phyloP scores from a whole-genome alignment of 2,113 vertebrate species.

The Microtus montanus region DNA sequence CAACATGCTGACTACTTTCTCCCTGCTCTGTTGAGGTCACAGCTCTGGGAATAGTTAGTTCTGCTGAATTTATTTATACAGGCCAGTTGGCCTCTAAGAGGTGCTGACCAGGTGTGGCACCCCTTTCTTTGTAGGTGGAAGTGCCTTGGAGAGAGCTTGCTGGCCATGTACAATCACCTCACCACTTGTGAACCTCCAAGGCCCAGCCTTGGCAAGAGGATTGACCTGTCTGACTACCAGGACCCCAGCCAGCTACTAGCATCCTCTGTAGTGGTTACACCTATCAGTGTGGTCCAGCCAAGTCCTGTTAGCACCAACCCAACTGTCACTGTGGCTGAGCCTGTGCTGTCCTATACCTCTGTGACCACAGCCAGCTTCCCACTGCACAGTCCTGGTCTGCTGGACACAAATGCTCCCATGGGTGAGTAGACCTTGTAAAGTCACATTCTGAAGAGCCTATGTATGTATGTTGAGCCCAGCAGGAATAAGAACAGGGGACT shows the following conservation, averaged over 20 bases:
- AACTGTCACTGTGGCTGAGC: slow-evolving; percentile 81
- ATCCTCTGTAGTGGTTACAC: slow-evolving; percentile 75
- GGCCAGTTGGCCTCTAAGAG: neutral
- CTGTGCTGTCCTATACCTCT: slow-evolving; percentile 78
- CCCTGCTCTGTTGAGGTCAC: accelerated
- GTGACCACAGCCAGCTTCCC: slow-evolving; percentile 75
- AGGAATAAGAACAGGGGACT: neutral
- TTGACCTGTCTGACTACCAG: slow-evolving; percentile 93
- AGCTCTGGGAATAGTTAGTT: neutral
- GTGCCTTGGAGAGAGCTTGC: slow-evolving; percentile 93
- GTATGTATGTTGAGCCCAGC: neutral
- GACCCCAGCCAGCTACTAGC: slow-evolving; percentile 87
- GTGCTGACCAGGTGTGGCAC: neutral
- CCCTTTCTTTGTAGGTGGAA: slow-evolving; percentile 91
- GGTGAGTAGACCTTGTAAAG: slow-evolving; percentile 84
- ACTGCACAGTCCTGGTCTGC: slow-evolving; percentile 81
- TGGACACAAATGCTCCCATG: slow-evolving; percentile 86
- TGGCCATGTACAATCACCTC: slow-evolving; percentile 95
- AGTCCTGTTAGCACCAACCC: slow-evolving; percentile 85
- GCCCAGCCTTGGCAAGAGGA: slow-evolving; percentile 92
- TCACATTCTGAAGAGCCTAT: neutral
- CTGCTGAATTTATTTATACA: neutral
- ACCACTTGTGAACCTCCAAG: slow-evolving; percentile 93
- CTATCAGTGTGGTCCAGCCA: slow-evolving; percentile 86
- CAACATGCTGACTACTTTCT: neutral